A percentile compares a stretch with the other conserved stretches of the same genome.
phyloP scores from a whole-genome alignment of 1,140 invertebrate genomes.

The Bathynomus jamesi region DNA sequence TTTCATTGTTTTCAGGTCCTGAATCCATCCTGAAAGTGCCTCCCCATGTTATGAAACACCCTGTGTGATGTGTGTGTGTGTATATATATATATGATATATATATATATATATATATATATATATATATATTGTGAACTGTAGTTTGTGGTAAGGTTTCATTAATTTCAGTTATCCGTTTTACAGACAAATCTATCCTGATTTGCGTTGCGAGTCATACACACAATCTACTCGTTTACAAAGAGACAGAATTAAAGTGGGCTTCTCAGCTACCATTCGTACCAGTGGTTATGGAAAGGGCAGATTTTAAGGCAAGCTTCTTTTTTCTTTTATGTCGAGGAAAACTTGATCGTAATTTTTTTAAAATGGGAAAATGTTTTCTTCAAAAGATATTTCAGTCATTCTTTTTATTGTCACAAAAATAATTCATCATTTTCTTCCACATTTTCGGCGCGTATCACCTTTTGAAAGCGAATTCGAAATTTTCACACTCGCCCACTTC shows the following conservation, averaged over 20 bases:
- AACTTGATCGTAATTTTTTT: background rate
- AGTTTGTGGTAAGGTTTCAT: too few relatives aligned
- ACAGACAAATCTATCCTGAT: background rate
- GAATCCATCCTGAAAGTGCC: too few relatives aligned
- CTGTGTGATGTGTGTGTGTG: too few relatives aligned
- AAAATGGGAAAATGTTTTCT: background rate
- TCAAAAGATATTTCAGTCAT: constrained; percentile 8
- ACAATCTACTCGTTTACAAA: constrained; percentile 66
- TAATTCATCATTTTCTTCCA: background rate
- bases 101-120: too few relatives aligned
- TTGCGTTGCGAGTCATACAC: constrained; percentile 54
- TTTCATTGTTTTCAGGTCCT: too few relatives aligned
- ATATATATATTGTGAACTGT: too few relatives aligned
- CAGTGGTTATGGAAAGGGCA: constrained; percentile 54
- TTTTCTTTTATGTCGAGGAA: background rate
- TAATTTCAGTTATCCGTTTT: background rate
- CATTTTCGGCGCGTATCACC: too few relatives aligned
- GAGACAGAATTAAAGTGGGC: constrained; percentile 73
- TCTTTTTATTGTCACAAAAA: background rate
- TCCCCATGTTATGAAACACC: too few relatives aligned
- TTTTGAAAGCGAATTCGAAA: too few relatives aligned
- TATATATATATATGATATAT: too few relatives aligned
- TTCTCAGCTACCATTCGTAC: constrained; percentile 64
- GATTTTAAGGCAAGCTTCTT: constrained; percentile 49
- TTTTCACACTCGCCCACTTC: too few relatives aligned